These are phyloP conservation scores for Petrosia ficiformis DNA, from an alignment of 37 sponge, comb jelly and placozoan genomes.

Conservation along the genomic window DNA sequence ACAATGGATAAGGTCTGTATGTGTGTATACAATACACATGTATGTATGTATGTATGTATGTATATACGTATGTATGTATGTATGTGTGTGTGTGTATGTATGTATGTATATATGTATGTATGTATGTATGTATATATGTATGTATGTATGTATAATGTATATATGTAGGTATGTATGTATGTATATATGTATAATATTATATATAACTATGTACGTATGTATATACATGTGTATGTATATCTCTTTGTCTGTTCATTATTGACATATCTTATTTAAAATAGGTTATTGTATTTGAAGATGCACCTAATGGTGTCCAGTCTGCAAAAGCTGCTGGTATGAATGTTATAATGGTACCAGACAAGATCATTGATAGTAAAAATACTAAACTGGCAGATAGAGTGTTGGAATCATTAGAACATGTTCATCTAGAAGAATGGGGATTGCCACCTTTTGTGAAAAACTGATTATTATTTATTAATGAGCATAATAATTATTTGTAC, in stretches of 20 bases:
- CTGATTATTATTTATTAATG: neutral
- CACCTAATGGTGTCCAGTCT: constrained; percentile 89
- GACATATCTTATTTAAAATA: no score
- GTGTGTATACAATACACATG: no score
- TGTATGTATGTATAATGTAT: no score
- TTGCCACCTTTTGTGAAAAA: constrained; percentile 41
- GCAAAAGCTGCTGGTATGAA: constrained; percentile 90
- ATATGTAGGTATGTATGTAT: no score
- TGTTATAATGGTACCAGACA: constrained; percentile 82
- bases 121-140: neutral
- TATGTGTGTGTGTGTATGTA: no score
- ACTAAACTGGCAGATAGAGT: constrained; percentile 70
- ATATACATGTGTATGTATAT: no score
- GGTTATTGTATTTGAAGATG: constrained; percentile 97
- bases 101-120: no score
- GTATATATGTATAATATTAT: no score
- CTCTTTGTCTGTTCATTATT: no score
- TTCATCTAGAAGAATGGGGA: constrained; percentile 70
- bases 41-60: no score
- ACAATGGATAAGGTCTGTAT: constrained; percentile 49
- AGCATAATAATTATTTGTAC: neutral
- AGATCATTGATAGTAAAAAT: constrained; percentile 56
- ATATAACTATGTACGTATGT: no score
- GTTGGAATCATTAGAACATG: constrained; percentile 60
- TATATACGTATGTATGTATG: no score